A percentile compares a stretch with the other conserved stretches of the same genome.
Evolutionary conservation across 1,140 invertebrate genomes (phyloP).

Genomic region (Eueides isabella): DNA sequence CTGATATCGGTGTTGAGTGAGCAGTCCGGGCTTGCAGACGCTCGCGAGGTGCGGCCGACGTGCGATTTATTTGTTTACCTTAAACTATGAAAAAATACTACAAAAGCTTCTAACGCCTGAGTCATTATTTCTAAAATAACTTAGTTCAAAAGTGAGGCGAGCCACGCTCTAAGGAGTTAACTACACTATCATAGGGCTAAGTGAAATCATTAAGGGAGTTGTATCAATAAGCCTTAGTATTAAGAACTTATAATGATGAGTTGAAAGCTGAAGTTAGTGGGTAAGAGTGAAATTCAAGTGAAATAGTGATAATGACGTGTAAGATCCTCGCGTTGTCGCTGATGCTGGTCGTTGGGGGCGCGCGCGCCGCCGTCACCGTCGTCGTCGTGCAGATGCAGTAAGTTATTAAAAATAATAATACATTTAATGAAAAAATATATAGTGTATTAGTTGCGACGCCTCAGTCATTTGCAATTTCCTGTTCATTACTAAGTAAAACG

Average conservation of each 20-base stretch:
- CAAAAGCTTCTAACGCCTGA: neutral
- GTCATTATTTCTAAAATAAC: neutral
- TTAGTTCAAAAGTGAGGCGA: neutral
- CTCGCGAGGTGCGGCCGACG: neutral
- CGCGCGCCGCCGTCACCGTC: slow-evolving; percentile 27
- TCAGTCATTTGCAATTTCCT: neutral
- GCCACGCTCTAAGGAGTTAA: neutral
- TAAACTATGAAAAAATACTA: neutral
- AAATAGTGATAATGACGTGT: neutral
- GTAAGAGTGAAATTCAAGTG: slow-evolving; percentile 14
- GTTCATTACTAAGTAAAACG: neutral
- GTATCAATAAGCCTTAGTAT: neutral
- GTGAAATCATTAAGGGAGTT: neutral
- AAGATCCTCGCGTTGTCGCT: neutral
- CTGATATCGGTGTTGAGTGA: slow-evolving; percentile 20
- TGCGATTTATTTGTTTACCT: neutral
- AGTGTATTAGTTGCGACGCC: neutral
- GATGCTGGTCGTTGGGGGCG: slow-evolving; percentile 3
- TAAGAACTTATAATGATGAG: neutral
- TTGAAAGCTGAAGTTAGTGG: neutral
- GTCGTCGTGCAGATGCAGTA: slow-evolving; percentile 47
- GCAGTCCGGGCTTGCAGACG: neutral
- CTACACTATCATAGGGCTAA: neutral
- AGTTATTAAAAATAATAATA: slow-evolving; percentile 23
- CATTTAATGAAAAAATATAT: neutral